phyloP scores from a whole-genome alignment of 2,113 vertebrate genomes.

The Nicator chloris region DNA sequence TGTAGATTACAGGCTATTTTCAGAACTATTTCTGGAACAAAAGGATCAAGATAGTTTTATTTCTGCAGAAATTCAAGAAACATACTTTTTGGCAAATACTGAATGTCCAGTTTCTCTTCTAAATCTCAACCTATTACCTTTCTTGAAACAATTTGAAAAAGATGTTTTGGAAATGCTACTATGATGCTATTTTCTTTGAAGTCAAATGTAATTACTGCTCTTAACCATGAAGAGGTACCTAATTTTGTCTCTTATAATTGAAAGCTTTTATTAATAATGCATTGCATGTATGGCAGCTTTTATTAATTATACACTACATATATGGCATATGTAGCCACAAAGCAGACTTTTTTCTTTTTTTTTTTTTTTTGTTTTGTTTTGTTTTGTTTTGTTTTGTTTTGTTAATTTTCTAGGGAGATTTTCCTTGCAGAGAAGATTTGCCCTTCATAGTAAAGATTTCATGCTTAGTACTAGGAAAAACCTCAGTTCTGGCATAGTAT shows the following conservation, averaged over 20 bases:
- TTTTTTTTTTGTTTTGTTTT: not conserved
- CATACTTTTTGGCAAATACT: not conserved
- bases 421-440: not conserved
- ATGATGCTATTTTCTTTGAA: not conserved
- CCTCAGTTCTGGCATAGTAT: not conserved
- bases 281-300: not conserved
- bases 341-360: not conserved
- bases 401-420: not conserved
- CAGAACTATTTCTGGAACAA: not conserved
- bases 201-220: not conserved
- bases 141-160: not conserved
- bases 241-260: not conserved
- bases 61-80: not conserved
- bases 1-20: not conserved
- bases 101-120: not conserved
- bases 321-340: not conserved
- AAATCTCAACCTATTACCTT: not conserved
- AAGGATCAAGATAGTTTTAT: not conserved
- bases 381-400: not conserved
- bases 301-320: not conserved
- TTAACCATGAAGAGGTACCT: not conserved
- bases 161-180: not conserved
- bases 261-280: conserved; percentile 4
- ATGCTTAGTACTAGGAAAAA: not conserved
- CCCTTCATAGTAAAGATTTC: not conserved